Evolutionary conservation across 1,140 invertebrate species (phyloP), one percentile per base, ranked within the genome.

Genomic region (Drosophila ogumai): DNA sequence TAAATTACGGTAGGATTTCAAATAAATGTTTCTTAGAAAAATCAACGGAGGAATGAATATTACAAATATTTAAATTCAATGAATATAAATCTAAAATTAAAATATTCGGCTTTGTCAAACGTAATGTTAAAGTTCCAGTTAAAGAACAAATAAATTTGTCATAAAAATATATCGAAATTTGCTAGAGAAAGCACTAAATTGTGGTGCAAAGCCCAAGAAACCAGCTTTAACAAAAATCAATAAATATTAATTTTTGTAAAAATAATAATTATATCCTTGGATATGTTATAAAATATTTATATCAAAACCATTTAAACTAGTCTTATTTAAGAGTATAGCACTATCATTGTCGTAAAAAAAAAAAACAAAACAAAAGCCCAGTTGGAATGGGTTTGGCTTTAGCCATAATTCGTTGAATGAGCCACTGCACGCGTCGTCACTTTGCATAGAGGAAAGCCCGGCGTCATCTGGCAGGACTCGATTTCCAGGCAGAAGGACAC

Each of bases 401-500:
- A 12, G 47, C 38, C 31, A 40, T 22, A 46, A 44, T 41, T 63
- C 19, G 25, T 25, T 46, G 40, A 40, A 49, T 25, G 34, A 47
- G 59, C 57, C 60, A 66, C 31, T 86, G 79, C 82, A 87, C 79
- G 82, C 82, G 63, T 56, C 52, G 64, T 75, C 84, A 82, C 84
- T 88, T 90, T 90, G 85, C 85, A 90, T 90, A 74, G 71, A 36
- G 67, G 56, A 75, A 74, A 57, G 34, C 15, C 64, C 65, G 56
- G 59, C 74, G 85, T 90, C 85, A 88, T 90, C 81, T 90, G 84
- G 76, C 46, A 47, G 60, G 69, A 66, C 74, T 58, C 43, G 38
- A 25, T 22, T 64, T 28, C 61, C 61, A 50, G 36, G 44, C 60
- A 12, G 31, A 60, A 54, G 56, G 54, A 57, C 71, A 66, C 61